Evolutionary conservation across 2,888 invertebrate species (phyloP), one percentile per base, ranked within the genome.

Genomic region (Disparrhopalites patrizii): DNA sequence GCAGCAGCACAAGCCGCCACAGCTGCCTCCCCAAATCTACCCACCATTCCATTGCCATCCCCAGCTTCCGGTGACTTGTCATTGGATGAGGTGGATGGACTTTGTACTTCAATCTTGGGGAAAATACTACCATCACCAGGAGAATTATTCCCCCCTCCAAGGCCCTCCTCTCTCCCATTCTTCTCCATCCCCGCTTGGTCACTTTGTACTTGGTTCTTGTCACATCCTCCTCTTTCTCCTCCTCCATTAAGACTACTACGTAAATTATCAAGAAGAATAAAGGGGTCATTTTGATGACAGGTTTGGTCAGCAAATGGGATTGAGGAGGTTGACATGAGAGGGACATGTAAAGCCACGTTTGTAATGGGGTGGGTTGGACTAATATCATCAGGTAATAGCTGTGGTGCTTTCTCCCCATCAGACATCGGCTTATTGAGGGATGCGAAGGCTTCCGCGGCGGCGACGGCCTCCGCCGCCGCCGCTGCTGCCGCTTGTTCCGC

Each of bases 301-400:
- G 62, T 50, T 62, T 71, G 70, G 66, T 73, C 72, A 58, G 91
- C 91, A 79, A 92, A 92, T 75, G 89, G 89, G 43, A 69, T 72
- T n/a, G n/a, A n/a, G n/a, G n/a, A n/a, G n/a, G n/a, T n/a, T n/a
- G n/a, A n/a, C n/a, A n/a, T n/a, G n/a, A n/a, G n/a, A 63, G 92
- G 92, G 51, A 86, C 90, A 1, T 91, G 91, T 70, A 91, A 80
- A 67, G 84, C 75, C 70, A 74, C 69, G 56, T 74, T 68, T n/a
- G n/a, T n/a, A n/a, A n/a, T n/a, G 31, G 75, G 75, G 56, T 74
- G 71, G 43, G 68, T 67, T 52, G 73, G 74, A 65, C 71, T 72
- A 58, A 30, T 40, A 40, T 60, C 62, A 23, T 27, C 38, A 54
- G 64, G 56, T 31, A 50, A 52, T 31, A 23, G 18, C 25, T 47